Base-by-base conservation (phyloP, 2,113 vertebrate genomes). In the Macheiramphus alcinus region DNA sequence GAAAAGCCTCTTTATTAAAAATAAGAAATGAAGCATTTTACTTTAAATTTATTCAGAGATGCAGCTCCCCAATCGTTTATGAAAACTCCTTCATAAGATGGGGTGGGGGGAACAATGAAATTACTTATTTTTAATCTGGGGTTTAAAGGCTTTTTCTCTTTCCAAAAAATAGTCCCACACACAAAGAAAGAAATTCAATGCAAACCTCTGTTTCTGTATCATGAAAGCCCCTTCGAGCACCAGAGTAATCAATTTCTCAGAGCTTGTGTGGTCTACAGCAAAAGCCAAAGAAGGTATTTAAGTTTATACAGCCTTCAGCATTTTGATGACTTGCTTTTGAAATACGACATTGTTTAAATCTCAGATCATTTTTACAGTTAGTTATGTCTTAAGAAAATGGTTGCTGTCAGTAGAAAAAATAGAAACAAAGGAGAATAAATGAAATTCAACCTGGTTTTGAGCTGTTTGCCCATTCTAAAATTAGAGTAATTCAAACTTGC, bases 121-220 rank as follows among this genome's bases (percentile, higher is more conserved):
- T 90, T 29, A 96, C 89, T 97, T 96, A 95, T 93, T 97, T 98
- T 96, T 97, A 96, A 93, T 93, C 83, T 68, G 61, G 45, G 50
- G 80, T 96, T 96, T 96, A 90, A 97, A 97, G 86, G 68, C 61
- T 80, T 96, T 93, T 85, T 94, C 78, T 17, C 47, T 88, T 87
- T 65, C 15, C 6, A 73, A 63, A 82, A 80, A 55, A 36, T 74
- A 67, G 80, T 80, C 84, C 87, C 91, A 61, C 95, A 92, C 56
- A 93, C 86, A 95, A 93, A 96, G 72, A 88, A 92, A 78, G 85
- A 94, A 93, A 96, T 78, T 88, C 74, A 95, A 94, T 95, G 94
- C 81, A 96, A 97, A 97, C 84, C 86, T 84, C 93, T 95, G 56
- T 66, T 94, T 92, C 93, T 93, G 82, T 87, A 97, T 93, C 90